Conservation (phyloP, 2,888 invertebrate genomes). For the Netelia inedita region DNA sequence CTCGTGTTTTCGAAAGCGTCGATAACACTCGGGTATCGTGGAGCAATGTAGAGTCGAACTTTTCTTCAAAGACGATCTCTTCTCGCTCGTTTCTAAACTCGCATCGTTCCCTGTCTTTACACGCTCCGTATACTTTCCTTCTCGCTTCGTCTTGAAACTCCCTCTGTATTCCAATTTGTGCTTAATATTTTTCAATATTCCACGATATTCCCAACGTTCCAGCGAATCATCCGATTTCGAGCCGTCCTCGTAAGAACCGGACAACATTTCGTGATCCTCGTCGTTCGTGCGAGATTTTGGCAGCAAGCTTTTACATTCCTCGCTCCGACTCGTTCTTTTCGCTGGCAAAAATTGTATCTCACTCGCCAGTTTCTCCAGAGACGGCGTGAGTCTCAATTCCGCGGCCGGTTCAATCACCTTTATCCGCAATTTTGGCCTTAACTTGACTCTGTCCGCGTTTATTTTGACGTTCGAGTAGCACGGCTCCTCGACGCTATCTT, state of each 20-base stretch:
- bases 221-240: constrained; percentile 76
- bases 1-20: constrained; percentile 62
- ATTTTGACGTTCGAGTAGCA: constrained; percentile 78
- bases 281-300: constrained; percentile 2
- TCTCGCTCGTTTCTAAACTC: constrained; percentile 8
- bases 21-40: constrained; percentile 70
- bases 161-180: constrained; percentile 67
- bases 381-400: constrained; percentile 77
- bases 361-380: constrained; percentile 80
- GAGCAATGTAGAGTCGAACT: constrained; percentile 70
- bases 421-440: constrained; percentile 72
- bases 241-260: constrained; percentile 69
- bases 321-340: constrained; percentile 61
- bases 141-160: constrained; percentile 72
- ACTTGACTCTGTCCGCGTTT: constrained; percentile 69
- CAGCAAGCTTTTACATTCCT: constrained; percentile 16
- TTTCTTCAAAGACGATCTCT: constrained; percentile 64
- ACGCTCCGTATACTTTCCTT: constrained; percentile 57
- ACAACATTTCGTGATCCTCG: background rate
- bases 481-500: constrained; percentile 71
- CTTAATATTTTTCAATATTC: constrained; percentile 51
- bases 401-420: constrained; percentile 69
- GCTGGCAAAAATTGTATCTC: constrained; percentile 82
- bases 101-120: constrained; percentile 46
- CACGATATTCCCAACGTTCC: constrained; percentile 51